phyloP scores from a whole-genome alignment of 2,888 invertebrate species.

The Linyphia triangularis region DNA sequence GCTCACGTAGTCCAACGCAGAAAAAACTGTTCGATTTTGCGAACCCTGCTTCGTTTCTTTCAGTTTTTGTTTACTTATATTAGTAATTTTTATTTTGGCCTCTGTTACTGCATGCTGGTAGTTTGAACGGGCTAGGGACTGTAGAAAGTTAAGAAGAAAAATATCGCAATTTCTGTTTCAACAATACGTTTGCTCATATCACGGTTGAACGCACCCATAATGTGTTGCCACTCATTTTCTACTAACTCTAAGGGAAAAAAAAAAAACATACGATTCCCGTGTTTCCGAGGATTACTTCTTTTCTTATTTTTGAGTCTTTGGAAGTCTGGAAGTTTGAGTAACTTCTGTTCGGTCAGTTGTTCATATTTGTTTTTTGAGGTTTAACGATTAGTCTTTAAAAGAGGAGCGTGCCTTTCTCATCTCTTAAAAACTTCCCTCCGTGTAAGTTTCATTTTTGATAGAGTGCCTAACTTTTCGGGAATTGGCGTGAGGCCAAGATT shows the following conservation, averaged over 20 bases:
- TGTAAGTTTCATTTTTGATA: slow-evolving; percentile 15
- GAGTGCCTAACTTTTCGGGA: background rate
- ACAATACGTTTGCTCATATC: slow-evolving; percentile 28
- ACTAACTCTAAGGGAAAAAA: background rate
- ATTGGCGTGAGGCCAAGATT: slow-evolving; percentile 1
- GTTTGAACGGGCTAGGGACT: background rate
- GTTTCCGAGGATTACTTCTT: background rate
- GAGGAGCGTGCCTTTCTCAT: background rate
- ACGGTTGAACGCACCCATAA: slow-evolving; percentile 48
- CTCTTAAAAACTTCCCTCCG: slow-evolving; percentile 7
- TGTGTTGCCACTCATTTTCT: slow-evolving; percentile 42
- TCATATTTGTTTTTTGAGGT: background rate
- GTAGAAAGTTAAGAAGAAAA: slow-evolving; percentile 15
- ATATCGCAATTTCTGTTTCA: slow-evolving; percentile 33
- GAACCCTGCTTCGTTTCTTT: background rate
- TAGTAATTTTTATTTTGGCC: background rate
- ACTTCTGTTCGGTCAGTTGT: slow-evolving; percentile 18
- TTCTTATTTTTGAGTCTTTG: background rate
- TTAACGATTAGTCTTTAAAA: slow-evolving; percentile 25
- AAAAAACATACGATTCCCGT: background rate
- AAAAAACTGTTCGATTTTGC: slow-evolving; percentile 14
- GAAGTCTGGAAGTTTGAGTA: slow-evolving; percentile 33
- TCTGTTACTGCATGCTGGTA: background rate
- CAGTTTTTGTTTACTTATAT: slow-evolving; percentile 1
- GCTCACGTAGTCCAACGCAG: slow-evolving; percentile 19